phyloP scores from a whole-genome alignment of 1,140 invertebrate species.

The Drosophila paulistorum region DNA sequence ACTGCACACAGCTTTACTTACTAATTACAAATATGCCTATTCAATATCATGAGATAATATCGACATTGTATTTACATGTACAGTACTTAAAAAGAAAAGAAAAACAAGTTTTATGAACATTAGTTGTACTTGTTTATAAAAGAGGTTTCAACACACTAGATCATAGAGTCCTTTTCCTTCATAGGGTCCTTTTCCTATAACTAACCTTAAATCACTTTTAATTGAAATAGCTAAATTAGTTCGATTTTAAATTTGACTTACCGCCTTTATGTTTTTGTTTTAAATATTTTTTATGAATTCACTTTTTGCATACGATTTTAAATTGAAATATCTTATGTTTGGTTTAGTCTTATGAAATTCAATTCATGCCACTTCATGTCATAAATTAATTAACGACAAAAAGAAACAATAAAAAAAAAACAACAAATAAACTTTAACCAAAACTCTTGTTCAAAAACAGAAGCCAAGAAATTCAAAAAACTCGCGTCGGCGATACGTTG shows the following conservation, averaged over 20 bases:
- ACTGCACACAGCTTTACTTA: too few species aligned
- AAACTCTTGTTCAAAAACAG: conserved; percentile 24
- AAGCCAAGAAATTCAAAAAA: conserved; percentile 10
- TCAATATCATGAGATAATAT: too few species aligned
- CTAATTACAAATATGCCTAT: too few species aligned
- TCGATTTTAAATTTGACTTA: not conserved
- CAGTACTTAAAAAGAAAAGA: too few species aligned
- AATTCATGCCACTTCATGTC: conserved; percentile 6
- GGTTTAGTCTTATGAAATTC: not conserved
- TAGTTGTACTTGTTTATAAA: too few species aligned
- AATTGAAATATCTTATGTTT: not conserved
- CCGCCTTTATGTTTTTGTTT: not conserved
- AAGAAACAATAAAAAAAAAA: conserved; percentile 12
- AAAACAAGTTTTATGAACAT: too few species aligned
- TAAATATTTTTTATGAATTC: not conserved
- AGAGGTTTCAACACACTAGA: too few species aligned
- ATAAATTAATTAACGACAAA: not conserved
- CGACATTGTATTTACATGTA: too few species aligned
- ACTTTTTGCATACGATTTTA: not conserved
- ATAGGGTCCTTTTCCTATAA: too few species aligned
- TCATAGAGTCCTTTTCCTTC: too few species aligned
- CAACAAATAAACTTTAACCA: not conserved
- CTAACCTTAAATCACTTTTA: too few species aligned
- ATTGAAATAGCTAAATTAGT: too few species aligned
- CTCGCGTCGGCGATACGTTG: conserved; percentile 5